phyloP scores from a whole-genome alignment of 2,113 vertebrate species.

The Microtus montanus region DNA sequence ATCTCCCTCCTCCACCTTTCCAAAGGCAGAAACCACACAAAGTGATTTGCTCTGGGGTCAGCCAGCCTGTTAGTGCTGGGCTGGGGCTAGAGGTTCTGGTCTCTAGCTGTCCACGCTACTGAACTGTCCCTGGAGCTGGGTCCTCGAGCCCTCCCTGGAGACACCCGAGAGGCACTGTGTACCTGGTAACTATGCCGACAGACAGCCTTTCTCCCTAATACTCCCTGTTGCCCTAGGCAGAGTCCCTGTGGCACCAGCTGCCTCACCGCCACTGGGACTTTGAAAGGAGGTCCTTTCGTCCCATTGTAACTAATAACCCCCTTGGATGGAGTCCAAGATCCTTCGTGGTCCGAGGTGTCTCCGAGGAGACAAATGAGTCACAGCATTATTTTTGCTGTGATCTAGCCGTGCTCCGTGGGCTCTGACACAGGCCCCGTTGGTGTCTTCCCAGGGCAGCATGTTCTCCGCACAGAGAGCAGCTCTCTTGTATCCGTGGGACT shows the following conservation, averaged over 20 bases:
- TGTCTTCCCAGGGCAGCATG: background rate
- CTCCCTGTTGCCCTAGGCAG: background rate
- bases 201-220: background rate
- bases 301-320: constrained; percentile 16
- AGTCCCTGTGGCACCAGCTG: background rate
- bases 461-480: background rate
- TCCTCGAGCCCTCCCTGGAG: background rate
- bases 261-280: background rate
- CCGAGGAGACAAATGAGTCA: background rate
- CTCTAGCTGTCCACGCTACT: background rate
- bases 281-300: background rate
- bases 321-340: background rate
- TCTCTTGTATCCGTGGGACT: background rate
- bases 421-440: background rate
- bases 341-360: constrained; percentile 25
- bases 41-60: constrained; percentile 72
- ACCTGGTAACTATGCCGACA: background rate
- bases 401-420: background rate
- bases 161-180: accelerated
- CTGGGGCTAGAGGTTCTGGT: background rate
- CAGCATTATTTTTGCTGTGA: background rate
- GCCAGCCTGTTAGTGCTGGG: background rate
- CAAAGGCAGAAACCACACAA: constrained; percentile 63
- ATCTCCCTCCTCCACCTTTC: background rate
- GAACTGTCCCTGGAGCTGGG: background rate